phyloP scores from a whole-genome alignment of 2,797 vertebrate genomes.

The Silurus lanzhouensis region DNA sequence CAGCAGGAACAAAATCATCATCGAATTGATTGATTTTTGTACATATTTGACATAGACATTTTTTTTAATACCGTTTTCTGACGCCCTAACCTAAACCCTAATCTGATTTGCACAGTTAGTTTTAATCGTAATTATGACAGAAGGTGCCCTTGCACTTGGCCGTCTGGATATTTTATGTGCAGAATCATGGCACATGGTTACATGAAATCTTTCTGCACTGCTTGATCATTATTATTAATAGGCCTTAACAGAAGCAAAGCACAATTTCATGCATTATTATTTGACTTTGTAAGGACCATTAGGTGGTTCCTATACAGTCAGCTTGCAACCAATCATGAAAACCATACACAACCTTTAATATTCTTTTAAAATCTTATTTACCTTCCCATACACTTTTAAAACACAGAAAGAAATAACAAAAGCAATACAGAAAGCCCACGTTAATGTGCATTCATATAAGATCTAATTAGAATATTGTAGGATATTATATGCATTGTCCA shows the following conservation, averaged over 20 bases:
- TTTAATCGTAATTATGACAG: conserved; percentile 8
- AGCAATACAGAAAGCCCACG: background rate
- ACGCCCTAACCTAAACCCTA: background rate
- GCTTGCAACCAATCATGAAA: background rate
- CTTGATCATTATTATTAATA: conserved; percentile 53
- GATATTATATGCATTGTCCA: background rate
- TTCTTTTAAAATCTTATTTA: background rate
- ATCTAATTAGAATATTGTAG: background rate
- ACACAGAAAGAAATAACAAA: background rate
- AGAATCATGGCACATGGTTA: conserved; percentile 1
- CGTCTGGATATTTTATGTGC: conserved; percentile 25
- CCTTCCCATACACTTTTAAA: too few relatives aligned
- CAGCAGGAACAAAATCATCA: background rate
- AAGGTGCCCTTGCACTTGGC: background rate
- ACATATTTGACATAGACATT: background rate
- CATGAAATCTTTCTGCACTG: conserved; percentile 37
- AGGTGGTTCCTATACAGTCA: background rate
- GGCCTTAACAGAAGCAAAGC: conserved; percentile 35
- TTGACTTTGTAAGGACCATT: background rate
- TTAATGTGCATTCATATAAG: background rate
- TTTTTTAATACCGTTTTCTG: background rate
- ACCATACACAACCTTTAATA: background rate
- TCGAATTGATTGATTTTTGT: background rate
- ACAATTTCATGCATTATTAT: conserved; percentile 54
- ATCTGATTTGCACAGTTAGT: background rate